A percentile compares a stretch with the other conserved stretches of the same genome.
phyloP scores from a whole-genome alignment of 2,888 invertebrate species.

The Archips crataeganus region DNA sequence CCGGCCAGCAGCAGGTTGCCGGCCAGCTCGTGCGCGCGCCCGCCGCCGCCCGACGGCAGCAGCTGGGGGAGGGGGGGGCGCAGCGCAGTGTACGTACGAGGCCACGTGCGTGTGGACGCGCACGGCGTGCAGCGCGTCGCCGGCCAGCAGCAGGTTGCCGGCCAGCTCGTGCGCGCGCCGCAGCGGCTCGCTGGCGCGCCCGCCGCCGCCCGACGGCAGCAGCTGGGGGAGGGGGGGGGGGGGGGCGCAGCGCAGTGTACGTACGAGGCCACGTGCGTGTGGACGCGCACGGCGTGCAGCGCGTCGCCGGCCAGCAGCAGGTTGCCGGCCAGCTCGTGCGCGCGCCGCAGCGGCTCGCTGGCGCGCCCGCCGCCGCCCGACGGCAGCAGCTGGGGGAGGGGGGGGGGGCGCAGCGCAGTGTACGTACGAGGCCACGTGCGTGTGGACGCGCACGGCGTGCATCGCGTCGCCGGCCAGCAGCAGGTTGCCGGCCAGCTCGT shows the following conservation, averaged over 20 bases:
- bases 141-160: constrained; percentile 89
- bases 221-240: no score
- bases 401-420: no score
- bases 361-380: constrained; percentile 55
- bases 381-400: constrained; percentile 86
- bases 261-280: constrained; percentile 92
- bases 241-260: no score
- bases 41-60: constrained; percentile 81
- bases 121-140: constrained; percentile 90
- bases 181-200: constrained; percentile 76
- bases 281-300: constrained; percentile 90
- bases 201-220: constrained; percentile 81
- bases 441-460: constrained; percentile 90
- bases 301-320: constrained; percentile 89
- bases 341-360: constrained; percentile 87
- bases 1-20: constrained; percentile 89
- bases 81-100: constrained; percentile 85
- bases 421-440: constrained; percentile 91
- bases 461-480: constrained; percentile 89
- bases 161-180: constrained; percentile 91
- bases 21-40: constrained; percentile 89
- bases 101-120: constrained; percentile 92
- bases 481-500: constrained; percentile 91
- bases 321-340: constrained; percentile 91
- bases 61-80: no score